Conservation (phyloP, 2,888 invertebrate genomes). For the Ptychoptera albimana region DNA sequence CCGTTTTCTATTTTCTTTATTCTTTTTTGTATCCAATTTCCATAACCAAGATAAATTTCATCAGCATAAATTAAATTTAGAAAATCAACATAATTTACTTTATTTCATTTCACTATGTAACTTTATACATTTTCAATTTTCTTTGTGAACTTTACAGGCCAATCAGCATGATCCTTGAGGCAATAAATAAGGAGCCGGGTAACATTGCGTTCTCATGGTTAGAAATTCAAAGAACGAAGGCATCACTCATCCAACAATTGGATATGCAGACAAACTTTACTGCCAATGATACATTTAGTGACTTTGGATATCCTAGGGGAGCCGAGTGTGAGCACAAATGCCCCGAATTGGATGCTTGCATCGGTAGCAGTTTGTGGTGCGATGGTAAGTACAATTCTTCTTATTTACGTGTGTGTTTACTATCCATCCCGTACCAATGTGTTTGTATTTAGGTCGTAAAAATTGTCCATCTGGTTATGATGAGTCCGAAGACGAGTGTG, state of each 20-base stretch:
- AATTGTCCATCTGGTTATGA: slow-evolving; percentile 53
- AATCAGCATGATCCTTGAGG: slow-evolving; percentile 47
- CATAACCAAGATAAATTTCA: too few relatives aligned
- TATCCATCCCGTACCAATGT: not conserved
- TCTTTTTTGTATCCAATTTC: not conserved
- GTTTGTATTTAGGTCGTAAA: slow-evolving; percentile 25
- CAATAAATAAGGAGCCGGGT: slow-evolving; percentile 55
- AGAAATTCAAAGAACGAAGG: slow-evolving; percentile 48
- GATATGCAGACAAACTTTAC: slow-evolving; percentile 27
- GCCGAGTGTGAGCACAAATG: slow-evolving; percentile 46
- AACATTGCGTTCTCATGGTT: slow-evolving; percentile 64
- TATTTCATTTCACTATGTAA: too few relatives aligned
- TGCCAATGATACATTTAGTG: slow-evolving; percentile 27
- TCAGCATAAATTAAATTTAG: too few relatives aligned
- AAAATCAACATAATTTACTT: too few relatives aligned
- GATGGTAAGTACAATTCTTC: slow-evolving; percentile 37
- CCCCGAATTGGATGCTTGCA: slow-evolving; percentile 62
- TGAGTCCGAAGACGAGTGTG: slow-evolving; percentile 52
- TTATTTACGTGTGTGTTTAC: not conserved
- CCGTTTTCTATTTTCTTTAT: not conserved
- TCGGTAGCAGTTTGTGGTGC: slow-evolving; percentile 57
- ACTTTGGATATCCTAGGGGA: slow-evolving; percentile 31
- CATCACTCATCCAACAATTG: slow-evolving; percentile 42
- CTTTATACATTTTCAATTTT: slow-evolving; percentile 9
- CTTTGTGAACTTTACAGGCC: slow-evolving; percentile 30